A percentile compares a stretch with the other conserved stretches of the same genome.
These are phyloP conservation scores for Crotalus tigris DNA, from an alignment of 2,113 vertebrate species.

Conservation along the genomic window DNA sequence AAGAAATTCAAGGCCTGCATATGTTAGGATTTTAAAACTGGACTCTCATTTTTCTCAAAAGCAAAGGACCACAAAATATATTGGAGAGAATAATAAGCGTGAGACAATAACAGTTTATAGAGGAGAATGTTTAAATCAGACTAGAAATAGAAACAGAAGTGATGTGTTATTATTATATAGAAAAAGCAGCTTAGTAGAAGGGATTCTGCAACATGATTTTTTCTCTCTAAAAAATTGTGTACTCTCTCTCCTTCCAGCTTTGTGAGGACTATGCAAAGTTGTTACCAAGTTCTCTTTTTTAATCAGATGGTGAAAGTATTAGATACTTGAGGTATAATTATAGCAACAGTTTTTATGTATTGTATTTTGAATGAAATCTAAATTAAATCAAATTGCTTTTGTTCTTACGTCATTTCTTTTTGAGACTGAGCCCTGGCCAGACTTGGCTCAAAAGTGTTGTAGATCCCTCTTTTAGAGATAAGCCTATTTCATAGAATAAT, in stretches of 20 bases:
- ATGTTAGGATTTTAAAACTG: background rate
- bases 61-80: background rate
- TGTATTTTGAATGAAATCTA: background rate
- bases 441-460: background rate
- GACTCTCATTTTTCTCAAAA: background rate
- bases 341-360: background rate
- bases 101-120: background rate
- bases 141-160: background rate
- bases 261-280: background rate
- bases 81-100: background rate
- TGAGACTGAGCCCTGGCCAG: background rate
- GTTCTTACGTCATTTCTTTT: background rate
- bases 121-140: background rate
- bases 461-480: background rate
- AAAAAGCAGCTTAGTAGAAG: background rate
- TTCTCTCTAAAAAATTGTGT: background rate
- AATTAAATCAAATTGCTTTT: background rate
- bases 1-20: background rate
- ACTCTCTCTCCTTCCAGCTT: background rate
- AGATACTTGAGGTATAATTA: background rate
- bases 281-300: background rate
- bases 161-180: background rate
- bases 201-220: background rate
- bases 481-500: background rate
- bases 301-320: background rate